These are phyloP conservation scores for Harmothoe impar DNA, from an alignment of 2,888 invertebrate genomes.

Conservation along the genomic window DNA sequence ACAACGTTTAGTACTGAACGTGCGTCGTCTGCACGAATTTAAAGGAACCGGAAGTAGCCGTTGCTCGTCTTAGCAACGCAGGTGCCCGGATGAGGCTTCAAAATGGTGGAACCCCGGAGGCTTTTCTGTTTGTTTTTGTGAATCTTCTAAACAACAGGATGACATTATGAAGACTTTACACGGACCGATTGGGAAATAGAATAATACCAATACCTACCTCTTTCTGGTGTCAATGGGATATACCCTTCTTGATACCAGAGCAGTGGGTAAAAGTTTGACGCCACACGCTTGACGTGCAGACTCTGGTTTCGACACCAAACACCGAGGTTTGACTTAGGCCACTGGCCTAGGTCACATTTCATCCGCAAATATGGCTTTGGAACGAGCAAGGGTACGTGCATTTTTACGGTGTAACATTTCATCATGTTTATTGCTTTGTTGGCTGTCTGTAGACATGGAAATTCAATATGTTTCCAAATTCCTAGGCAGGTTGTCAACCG, in stretches of 20 bases:
- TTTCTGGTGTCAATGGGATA: background rate
- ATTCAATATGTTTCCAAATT: too few relatives aligned
- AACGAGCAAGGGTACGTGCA: conserved; percentile 50
- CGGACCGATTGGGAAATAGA: background rate
- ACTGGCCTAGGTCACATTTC: background rate
- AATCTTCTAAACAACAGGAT: background rate
- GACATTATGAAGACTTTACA: conserved; percentile 18
- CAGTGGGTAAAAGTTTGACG: background rate
- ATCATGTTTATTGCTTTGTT: too few relatives aligned
- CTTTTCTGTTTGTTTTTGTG: background rate
- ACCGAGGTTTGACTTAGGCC: background rate
- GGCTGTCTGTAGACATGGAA: too few relatives aligned
- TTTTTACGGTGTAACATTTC: too few relatives aligned
- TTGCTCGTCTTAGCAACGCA: conserved; percentile 74
- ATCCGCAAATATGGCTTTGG: conserved; percentile 28
- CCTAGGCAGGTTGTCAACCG: too few relatives aligned
- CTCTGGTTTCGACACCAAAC: background rate
- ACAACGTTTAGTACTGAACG: background rate
- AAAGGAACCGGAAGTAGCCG: conserved; percentile 70
- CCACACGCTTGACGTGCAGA: background rate
- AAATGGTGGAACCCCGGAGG: conserved; percentile 61
- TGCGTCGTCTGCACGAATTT: conserved; percentile 24
- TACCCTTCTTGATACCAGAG: background rate
- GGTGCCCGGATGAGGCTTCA: conserved; percentile 67
- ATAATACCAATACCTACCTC: background rate